These are phyloP conservation scores for Arctopsyche grandis DNA, from an alignment of 1,140 invertebrate genomes.

Conservation along the genomic window DNA sequence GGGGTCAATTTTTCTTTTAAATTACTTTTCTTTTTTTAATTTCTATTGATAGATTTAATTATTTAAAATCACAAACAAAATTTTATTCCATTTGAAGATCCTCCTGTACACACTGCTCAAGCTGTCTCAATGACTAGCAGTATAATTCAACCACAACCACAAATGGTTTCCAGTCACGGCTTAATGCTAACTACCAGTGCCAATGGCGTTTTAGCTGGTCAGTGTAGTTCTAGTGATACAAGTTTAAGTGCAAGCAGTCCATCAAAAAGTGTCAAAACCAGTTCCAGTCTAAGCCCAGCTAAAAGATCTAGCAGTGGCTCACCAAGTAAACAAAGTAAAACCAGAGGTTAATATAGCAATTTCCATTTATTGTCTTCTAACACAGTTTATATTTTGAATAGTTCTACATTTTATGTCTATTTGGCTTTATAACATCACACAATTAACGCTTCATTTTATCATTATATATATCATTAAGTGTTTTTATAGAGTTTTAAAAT, in stretches of 20 bases:
- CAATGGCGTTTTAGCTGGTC: constrained; percentile 57
- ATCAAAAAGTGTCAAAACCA: constrained; percentile 85
- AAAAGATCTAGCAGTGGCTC: constrained; percentile 87
- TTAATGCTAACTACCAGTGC: constrained; percentile 60
- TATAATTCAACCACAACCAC: constrained; percentile 57
- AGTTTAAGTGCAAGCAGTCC: constrained; percentile 79
- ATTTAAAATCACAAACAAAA: neutral
- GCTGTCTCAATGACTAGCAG: constrained; percentile 58
- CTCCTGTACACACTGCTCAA: constrained; percentile 60
- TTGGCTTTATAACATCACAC: neutral
- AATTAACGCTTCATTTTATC: neutral
- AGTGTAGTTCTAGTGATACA: constrained; percentile 65
- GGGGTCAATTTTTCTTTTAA: neutral
- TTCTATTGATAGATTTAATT: neutral
- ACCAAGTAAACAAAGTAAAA: constrained; percentile 79
- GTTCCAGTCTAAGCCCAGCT: constrained; percentile 83
- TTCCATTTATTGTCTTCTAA: constrained; percentile 26
- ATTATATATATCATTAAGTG: neutral
- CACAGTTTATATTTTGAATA: neutral
- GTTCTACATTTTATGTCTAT: neutral
- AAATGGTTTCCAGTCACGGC: constrained; percentile 61
- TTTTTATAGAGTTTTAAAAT: too few relatives aligned
- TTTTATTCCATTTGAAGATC: constrained; percentile 55
- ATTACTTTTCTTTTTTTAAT: constrained; percentile 17
- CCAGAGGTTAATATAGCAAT: constrained; percentile 64